Evolutionary conservation across 1,140 invertebrate genomes (phyloP).

Genomic region (Heliconius nattereri): DNA sequence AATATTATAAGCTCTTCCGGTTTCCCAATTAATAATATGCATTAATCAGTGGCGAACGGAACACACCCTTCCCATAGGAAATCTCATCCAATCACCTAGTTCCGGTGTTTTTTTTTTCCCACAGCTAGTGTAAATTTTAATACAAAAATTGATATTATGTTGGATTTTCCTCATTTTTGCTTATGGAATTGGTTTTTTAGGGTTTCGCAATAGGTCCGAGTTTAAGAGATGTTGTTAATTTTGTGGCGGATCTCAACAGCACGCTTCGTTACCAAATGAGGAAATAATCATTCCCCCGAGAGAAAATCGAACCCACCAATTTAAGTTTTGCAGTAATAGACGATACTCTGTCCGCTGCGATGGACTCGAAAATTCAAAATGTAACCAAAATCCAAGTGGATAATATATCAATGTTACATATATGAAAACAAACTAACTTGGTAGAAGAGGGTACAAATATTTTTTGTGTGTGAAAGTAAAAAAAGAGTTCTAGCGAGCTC

Average conservation of each 20-base stretch:
- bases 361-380: no score
- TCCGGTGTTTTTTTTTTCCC: slow-evolving; percentile 8
- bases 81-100: slow-evolving; percentile 7
- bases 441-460: not conserved
- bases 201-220: not conserved
- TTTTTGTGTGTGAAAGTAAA: not conserved
- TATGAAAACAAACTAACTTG: not conserved
- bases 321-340: no score
- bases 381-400: no score
- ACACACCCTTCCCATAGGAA: slow-evolving; percentile 7
- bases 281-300: no score
- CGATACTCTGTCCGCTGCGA: no score
- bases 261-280: no score
- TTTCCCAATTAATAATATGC: slow-evolving; percentile 7
- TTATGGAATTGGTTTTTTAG: not conserved
- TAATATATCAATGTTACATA: not conserved
- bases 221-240: no score
- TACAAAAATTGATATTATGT: slow-evolving; percentile 8
- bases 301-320: no score
- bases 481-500: not conserved
- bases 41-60: slow-evolving; percentile 9
- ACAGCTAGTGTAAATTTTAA: slow-evolving; percentile 11
- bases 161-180: not conserved
- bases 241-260: no score
- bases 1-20: not conserved